Base-by-base conservation (phyloP, 1,140 invertebrate genomes). In the Eriosoma lanigerum region DNA sequence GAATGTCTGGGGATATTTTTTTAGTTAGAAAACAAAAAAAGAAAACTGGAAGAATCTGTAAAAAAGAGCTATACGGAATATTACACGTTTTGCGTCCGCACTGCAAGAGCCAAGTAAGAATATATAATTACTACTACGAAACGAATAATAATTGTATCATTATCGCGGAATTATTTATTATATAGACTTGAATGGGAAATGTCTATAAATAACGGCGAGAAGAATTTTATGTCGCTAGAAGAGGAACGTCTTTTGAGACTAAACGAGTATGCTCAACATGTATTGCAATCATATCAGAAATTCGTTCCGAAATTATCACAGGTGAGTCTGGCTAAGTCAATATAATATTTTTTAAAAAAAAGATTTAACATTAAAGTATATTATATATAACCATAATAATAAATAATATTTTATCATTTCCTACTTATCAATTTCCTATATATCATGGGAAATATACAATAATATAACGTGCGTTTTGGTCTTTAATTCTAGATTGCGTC, bases 41-140 rank as follows among this genome's bases (percentile, higher is more conserved):
- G 92, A 82, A 96, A 97, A 86, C 92, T 93, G n/a, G 93, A 96
- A 85, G 94, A 97, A 84, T 90, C 92, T 3, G 91, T 96, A 4
- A 92, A 94, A 83, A 94, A 96, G 85, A 92, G 94, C 32, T 96
- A 98, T 85, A 92, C 94, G 26, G 95, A 97, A 84, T 98, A 97
- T 86, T 97, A 96, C 84, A 95, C 94, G 81, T 89, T 93, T 21
- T 96, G 94, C 85, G 91, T 96, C 54, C 90, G 94, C 83, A 92
- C 95, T 12, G 96, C 98, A 86, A 88, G 94, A 84, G 91, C 95
- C 17, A 90, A 93, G 89, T 93, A 88, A 84, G 81, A n/a, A 64
- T 32, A 64, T 4, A 38, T n/a, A n/a, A 0, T n/a, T n/a, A 38
- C 19, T 9, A 64, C 8, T 64, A n/a, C 32, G 17, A 64, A 60